phyloP scores from a whole-genome alignment of 1,140 invertebrate species.

The Xylocopa sonorina region DNA sequence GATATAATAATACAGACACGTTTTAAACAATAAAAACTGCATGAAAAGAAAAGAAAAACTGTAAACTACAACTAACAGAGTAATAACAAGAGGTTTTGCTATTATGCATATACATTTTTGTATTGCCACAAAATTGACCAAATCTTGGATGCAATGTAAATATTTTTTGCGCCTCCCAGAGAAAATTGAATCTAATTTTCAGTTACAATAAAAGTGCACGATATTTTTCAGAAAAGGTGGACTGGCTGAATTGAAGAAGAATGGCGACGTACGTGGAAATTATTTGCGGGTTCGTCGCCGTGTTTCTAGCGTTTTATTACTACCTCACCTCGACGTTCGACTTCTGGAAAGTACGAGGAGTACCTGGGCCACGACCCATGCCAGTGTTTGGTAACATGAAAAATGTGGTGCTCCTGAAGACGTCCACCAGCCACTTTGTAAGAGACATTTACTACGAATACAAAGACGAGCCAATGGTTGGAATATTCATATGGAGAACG shows the following conservation, averaged over 20 bases:
- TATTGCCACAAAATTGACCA: too few relatives aligned
- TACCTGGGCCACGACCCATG: conserved; percentile 67
- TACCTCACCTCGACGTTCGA: conserved; percentile 54
- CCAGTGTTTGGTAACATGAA: conserved; percentile 72
- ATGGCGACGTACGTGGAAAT: conserved; percentile 50
- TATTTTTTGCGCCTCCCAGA: too few relatives aligned
- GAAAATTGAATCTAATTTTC: too few relatives aligned
- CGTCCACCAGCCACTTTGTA: conserved; percentile 19
- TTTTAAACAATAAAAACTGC: too few relatives aligned
- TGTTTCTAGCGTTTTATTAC: conserved; percentile 62
- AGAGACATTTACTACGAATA: conserved; percentile 66
- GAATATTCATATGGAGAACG: conserved; percentile 73
- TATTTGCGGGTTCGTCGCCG: conserved; percentile 12
- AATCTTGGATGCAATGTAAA: too few relatives aligned
- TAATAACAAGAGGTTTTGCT: too few relatives aligned
- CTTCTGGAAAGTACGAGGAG: conserved; percentile 73
- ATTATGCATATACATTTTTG: too few relatives aligned
- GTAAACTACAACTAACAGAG: too few relatives aligned
- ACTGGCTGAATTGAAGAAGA: not conserved
- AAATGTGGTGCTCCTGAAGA: conserved; percentile 48
- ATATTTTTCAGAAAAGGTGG: not conserved
- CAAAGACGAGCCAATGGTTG: conserved; percentile 73
- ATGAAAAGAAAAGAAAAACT: too few relatives aligned
- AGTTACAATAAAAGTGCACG: too few relatives aligned
- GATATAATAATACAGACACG: too few relatives aligned